Conservation (phyloP, 2,797 vertebrate genomes). For the Darevskia mixta region DNA sequence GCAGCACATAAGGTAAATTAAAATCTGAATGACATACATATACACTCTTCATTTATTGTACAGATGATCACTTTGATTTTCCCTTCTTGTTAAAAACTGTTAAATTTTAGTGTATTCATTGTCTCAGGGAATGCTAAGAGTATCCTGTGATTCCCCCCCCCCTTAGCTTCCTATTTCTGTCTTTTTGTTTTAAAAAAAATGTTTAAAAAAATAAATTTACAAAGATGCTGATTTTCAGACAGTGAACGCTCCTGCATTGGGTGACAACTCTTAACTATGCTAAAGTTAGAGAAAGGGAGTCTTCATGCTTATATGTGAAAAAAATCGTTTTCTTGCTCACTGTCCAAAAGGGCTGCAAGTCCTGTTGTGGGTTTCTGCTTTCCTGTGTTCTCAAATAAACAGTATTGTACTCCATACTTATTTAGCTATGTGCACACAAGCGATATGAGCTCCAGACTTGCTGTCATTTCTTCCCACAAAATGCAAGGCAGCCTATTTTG, state of each 20-base stretch:
- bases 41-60: slow-evolving; percentile 80
- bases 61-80: slow-evolving; percentile 66
- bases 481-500: slow-evolving; percentile 60
- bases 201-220: slow-evolving; percentile 33
- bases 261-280: slow-evolving; percentile 75
- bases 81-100: slow-evolving; percentile 74
- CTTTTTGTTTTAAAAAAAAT: slow-evolving; percentile 32
- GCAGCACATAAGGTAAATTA: slow-evolving; percentile 79
- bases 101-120: slow-evolving; percentile 74
- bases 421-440: slow-evolving; percentile 70
- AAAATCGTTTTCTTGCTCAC: slow-evolving; percentile 54
- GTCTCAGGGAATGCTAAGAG: slow-evolving; percentile 61
- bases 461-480: slow-evolving; percentile 68
- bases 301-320: slow-evolving; percentile 67
- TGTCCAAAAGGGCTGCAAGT: slow-evolving; percentile 50
- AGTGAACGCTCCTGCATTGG: slow-evolving; percentile 64
- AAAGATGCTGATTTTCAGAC: slow-evolving; percentile 63
- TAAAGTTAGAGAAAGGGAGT: slow-evolving; percentile 70
- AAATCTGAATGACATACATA: slow-evolving; percentile 83
- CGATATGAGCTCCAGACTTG: slow-evolving; percentile 68
- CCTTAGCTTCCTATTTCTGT: slow-evolving; percentile 57
- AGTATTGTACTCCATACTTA: slow-evolving; percentile 79
- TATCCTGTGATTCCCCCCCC: slow-evolving; percentile 73
- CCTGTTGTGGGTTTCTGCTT: slow-evolving; percentile 72
- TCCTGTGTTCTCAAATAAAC: slow-evolving; percentile 76